Percentiles rank a stretch among this genome's conserved stretches.
Conservation (phyloP, 2,888 invertebrate genomes). For the Neuroscelio doddi region DNA sequence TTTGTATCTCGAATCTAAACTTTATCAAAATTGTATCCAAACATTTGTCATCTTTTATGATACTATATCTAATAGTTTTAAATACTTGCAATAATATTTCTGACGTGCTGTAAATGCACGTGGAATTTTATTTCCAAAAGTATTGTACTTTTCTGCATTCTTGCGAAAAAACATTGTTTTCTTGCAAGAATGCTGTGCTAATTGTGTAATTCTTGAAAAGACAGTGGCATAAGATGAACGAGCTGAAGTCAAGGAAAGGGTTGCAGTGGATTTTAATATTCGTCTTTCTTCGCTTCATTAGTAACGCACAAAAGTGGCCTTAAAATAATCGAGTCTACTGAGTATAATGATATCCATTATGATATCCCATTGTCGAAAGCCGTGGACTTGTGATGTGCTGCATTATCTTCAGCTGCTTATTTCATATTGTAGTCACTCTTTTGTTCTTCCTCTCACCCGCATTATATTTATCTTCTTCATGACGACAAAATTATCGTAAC, state of each 20-base stretch:
- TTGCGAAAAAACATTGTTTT: conserved; percentile 6
- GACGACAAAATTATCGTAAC: not conserved
- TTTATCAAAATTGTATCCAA: no score
- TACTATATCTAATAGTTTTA: no score
- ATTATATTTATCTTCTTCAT: conserved; percentile 12
- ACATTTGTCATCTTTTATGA: no score
- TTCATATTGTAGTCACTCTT: conserved; percentile 43
- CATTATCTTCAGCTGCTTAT: conserved; percentile 43
- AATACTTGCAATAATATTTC: no score
- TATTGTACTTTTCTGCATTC: no score
- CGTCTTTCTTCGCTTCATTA: conserved; percentile 67
- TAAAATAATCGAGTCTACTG: conserved; percentile 68
- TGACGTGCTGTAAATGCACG: no score
- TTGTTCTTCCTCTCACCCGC: conserved; percentile 18
- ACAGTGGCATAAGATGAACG: conserved; percentile 15
- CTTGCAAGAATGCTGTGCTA: conserved; percentile 25
- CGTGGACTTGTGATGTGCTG: conserved; percentile 57
- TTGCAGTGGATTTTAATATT: conserved; percentile 59
- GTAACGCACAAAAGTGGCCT: conserved; percentile 67
- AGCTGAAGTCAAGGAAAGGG: conserved; percentile 35
- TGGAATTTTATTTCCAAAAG: no score
- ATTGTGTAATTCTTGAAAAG: conserved; percentile 18
- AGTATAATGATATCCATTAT: conserved; percentile 64
- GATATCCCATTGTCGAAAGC: conserved; percentile 64
- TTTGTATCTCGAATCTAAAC: no score